phyloP scores from a whole-genome alignment of 2,888 invertebrate genomes.

The Hyposoter didymator region DNA sequence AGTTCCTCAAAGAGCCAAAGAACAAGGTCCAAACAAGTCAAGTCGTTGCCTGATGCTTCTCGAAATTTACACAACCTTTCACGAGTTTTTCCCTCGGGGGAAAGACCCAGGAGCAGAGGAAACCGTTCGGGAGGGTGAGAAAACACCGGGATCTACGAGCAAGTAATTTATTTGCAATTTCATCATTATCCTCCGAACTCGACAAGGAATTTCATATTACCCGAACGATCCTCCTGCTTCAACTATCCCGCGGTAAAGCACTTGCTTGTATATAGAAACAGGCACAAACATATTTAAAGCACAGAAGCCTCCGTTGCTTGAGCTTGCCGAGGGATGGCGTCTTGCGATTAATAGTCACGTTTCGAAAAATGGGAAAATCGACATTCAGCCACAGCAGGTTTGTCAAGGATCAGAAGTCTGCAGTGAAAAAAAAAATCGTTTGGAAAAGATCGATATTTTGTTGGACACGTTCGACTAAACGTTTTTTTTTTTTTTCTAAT shows the following conservation, averaged over 20 bases:
- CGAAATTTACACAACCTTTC: conserved; percentile 42
- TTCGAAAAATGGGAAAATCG: conserved; percentile 51
- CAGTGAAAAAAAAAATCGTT: too few species aligned
- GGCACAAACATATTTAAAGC: neutral
- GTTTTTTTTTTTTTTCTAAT: too few species aligned
- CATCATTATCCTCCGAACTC: conserved; percentile 64
- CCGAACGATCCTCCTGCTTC: conserved; percentile 42
- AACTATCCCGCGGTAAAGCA: conserved; percentile 14
- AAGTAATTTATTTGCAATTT: conserved; percentile 79
- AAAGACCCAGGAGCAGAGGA: conserved; percentile 31
- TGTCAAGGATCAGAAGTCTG: neutral
- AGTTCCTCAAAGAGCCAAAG: conserved; percentile 67
- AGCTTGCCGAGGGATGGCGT: neutral
- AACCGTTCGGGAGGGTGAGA: conserved; percentile 40
- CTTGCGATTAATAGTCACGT: conserved; percentile 61
- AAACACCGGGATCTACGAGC: conserved; percentile 54
- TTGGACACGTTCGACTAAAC: too few species aligned
- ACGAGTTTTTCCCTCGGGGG: conserved; percentile 36
- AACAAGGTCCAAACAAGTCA: conserved; percentile 48
- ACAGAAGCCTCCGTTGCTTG: conserved; percentile 15
- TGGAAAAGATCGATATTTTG: too few species aligned
- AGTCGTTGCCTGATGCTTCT: conserved; percentile 35
- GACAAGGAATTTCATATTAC: conserved; percentile 74
- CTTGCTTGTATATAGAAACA: neutral
- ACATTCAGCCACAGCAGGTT: conserved; percentile 19